Base-by-base conservation (phyloP, 2,888 invertebrate genomes). In the Eupithecia subumbrata region DNA sequence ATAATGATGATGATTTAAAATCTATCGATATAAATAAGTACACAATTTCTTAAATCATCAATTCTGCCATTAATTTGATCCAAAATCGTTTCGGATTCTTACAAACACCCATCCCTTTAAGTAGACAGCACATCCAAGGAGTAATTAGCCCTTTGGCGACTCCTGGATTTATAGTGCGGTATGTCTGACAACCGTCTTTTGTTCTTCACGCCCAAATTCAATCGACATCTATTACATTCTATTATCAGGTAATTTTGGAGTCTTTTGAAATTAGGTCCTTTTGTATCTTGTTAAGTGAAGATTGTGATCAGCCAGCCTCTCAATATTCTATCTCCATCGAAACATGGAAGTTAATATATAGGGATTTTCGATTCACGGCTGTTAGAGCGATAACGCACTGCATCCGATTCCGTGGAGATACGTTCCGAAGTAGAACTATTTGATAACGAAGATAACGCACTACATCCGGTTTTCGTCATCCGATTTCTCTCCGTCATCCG, bases 111-210 rank as follows among this genome's bases (percentile, higher is more conserved):
- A 72, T 40, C 74, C 48, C 74, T 77, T 60, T 69, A 76, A 74
- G 74, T 67, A 75, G 77, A 48, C 73, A 75, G 37, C 72, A 73
- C 34, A 77, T 73, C 77, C 72, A 71, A 75, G 72, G 92, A 93
- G 94, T 95, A 95, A 95, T 95, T 95, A 95, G 95, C 91, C 95
- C 94, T 82, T 84, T 94, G 92, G 95, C 94, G 94, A 92, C 92
- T 91, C 92, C 91, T 88, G 92, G 92, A 94, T 95, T 95, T 94
- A 94, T 94, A 89, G 92, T 90, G 86, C 93, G 93, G 92, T 93
- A 94, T 94, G 89, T 81, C 91, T 89, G 94, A 94, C 94, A 93
- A 90, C 91, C 94, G 91, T 93, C 91, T 89, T 93, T 94, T 93
- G 93, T 94, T 94, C 92, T 90, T 86, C 80, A 80, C 80, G 86